Base-by-base conservation (phyloP, 1,140 invertebrate species). In the Drosophila saltans region DNA sequence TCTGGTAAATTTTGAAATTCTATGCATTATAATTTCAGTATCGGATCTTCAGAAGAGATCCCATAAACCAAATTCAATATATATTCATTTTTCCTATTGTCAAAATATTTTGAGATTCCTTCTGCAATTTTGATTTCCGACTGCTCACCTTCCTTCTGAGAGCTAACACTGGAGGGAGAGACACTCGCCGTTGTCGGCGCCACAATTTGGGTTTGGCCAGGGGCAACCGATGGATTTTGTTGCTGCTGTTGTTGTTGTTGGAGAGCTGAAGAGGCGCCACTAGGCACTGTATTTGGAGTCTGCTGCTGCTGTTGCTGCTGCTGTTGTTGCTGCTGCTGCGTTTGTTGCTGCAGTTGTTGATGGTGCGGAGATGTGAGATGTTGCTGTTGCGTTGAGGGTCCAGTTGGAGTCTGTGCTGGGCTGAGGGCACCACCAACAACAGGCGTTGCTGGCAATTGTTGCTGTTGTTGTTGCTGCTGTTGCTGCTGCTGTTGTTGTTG, bases 141-240 rank as follows among this genome's bases (percentile, higher is more conserved):
- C n/a, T 45, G 64, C 83, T 90, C 77, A 92, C 92, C 92, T 92
- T 91, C 84, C 69, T 92, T 91, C 75, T 92, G 92, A 40, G 92
- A 92, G 80, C 91, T 92, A 78, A 92, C 91, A 91, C 91, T 92
- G 75, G 92, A 92, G 68, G 92, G 92, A 79, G 92, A 92, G 66
- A 92, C 92, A 78, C 92, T 92, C 81, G 91, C 91, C 88, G 92
- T 84, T 66, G 91, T 91, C 62, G 92, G 91, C 74, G 92, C 85
- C 77, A 92, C 91, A 75, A 92, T 92, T 81, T 92, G 92, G 56
- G 88, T 80, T 74, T 92, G 92, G 59, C 80, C 84, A 66, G 91
- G 67, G 63, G 91, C 81, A 72, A 92, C 91, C 69, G 91, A 80
- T 66, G 81, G 65, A 60, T 89, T 91, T 74, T 92, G 91, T 52